Conservation (phyloP, 2,113 vertebrate species). For the Chascanopsetta lugubris region DNA sequence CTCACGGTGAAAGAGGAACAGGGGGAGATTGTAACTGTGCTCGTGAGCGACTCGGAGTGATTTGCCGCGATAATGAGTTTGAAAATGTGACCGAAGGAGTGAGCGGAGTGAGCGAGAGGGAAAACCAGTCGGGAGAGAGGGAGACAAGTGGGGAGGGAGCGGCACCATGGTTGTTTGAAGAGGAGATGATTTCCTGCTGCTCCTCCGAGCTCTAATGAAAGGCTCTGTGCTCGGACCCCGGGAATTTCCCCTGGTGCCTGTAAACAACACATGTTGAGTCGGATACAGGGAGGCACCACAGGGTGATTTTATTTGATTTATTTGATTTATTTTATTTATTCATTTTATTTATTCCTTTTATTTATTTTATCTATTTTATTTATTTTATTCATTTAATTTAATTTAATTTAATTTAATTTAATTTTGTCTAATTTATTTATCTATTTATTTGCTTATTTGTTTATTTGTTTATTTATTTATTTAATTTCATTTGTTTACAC, state of each 20-base stretch:
- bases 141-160: neutral
- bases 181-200: neutral
- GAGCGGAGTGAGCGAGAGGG: neutral
- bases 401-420: too few relatives aligned
- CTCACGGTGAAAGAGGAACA: slow-evolving; percentile 11
- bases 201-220: slow-evolving; percentile 8
- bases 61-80: slow-evolving; percentile 53
- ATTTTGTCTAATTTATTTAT: too few relatives aligned
- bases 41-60: slow-evolving; percentile 31
- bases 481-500: too few relatives aligned
- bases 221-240: neutral
- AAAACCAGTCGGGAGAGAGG: neutral
- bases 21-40: neutral
- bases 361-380: too few relatives aligned
- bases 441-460: too few relatives aligned
- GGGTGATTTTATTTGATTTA: too few relatives aligned
- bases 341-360: too few relatives aligned
- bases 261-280: neutral
- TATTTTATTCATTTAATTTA: too few relatives aligned
- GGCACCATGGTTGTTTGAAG: neutral
- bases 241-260: neutral
- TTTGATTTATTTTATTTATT: too few relatives aligned
- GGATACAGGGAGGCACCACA: neutral
- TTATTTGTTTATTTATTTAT: too few relatives aligned
- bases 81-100: slow-evolving; percentile 15